Conservation (phyloP, 2,113 vertebrate genomes). For the Oncorhynchus masou region DNA sequence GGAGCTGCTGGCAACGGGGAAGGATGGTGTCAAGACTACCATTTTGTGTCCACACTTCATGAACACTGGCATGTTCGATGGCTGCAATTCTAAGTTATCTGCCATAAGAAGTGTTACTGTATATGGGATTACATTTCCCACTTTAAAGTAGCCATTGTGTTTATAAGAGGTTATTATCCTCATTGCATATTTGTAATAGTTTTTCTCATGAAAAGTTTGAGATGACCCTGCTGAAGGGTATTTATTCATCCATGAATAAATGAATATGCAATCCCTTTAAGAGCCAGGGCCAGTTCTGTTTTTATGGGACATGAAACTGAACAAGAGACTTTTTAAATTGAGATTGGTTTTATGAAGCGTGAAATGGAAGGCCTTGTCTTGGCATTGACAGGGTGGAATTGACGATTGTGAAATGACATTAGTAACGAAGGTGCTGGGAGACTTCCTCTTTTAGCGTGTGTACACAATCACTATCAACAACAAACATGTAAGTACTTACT, state of each 20-base stretch:
- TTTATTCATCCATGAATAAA: no score
- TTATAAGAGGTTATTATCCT: background rate
- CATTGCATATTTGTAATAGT: no score
- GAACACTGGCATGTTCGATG: slow-evolving; percentile 93
- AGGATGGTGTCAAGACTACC: slow-evolving; percentile 86
- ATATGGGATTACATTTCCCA: background rate
- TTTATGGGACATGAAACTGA: no score
- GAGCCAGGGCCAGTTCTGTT: no score
- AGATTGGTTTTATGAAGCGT: slow-evolving; percentile 1
- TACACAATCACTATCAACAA: no score
- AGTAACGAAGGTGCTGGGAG: no score
- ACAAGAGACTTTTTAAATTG: no score
- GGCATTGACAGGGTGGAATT: background rate
- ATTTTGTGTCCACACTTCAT: slow-evolving; percentile 87
- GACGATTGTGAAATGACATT: background rate
- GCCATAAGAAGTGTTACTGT: background rate
- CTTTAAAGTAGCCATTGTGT: background rate
- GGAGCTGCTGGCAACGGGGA: slow-evolving; percentile 73
- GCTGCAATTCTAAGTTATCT: slow-evolving; percentile 67
- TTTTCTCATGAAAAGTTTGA: no score
- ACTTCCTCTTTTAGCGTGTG: no score
- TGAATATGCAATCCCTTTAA: no score
- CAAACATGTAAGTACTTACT: no score
- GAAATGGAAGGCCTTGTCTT: slow-evolving; percentile 9
- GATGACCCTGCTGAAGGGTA: no score